Conservation (phyloP, 2,113 vertebrate genomes). For the Petroica traversi region DNA sequence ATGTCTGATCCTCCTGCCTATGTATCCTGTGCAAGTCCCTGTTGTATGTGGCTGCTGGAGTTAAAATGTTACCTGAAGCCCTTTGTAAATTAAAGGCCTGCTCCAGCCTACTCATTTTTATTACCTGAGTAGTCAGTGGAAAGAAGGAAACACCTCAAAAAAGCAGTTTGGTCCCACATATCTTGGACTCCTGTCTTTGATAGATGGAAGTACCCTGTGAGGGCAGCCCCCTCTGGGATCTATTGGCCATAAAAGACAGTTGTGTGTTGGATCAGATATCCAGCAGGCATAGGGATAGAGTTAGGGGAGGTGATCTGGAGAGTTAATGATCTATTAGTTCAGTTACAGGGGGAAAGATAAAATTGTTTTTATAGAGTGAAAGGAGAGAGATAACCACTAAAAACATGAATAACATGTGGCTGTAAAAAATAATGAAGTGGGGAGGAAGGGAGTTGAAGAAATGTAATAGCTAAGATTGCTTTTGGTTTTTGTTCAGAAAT, state of each 20-base stretch:
- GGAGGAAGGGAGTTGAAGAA: not conserved
- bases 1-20: not conserved
- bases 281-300: not conserved
- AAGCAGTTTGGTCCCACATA: not conserved
- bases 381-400: not conserved
- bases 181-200: not conserved
- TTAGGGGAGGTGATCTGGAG: not conserved
- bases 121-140: not conserved
- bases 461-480: not conserved
- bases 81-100: not conserved
- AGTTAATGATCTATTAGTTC: not conserved
- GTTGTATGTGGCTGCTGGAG: not conserved
- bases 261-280: not conserved
- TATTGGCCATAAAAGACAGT: not conserved
- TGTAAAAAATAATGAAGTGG: conserved; percentile 17
- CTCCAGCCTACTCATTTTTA: not conserved
- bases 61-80: not conserved
- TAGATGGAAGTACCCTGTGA: not conserved
- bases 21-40: not conserved
- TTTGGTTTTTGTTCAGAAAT: not conserved
- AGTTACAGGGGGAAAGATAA: not conserved
- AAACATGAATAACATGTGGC: not conserved
- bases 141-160: not conserved
- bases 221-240: not conserved
- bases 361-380: not conserved